Base-by-base conservation (phyloP, 1,140 invertebrate species). In the Pseudomyrmex concolor region DNA sequence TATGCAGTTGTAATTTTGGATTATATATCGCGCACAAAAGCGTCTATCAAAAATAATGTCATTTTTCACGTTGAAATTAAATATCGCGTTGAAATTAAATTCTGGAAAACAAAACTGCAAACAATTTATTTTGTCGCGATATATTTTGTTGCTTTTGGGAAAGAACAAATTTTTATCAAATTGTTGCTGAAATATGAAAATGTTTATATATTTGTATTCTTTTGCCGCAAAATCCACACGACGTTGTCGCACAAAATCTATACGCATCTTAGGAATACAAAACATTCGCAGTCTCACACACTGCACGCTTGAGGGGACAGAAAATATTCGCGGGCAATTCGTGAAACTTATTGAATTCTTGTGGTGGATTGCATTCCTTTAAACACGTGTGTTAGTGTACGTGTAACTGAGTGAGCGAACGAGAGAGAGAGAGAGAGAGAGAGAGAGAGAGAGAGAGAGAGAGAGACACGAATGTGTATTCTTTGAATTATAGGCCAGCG, bases 261-360 rank as follows among this genome's bases (percentile, higher is more conserved):
- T 48, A 17, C 15, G n/a, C 19, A 25, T 19, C 15, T 51, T 17
- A 22, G 43, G 43, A 51, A 50, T 68, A 82, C 80, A 85, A n/a
- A 62, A 43, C 68, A 51, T 66, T 72, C 50, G 81, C 10, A n/a
- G n/a, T 19, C 1, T 54, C 50, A 51, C 51, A 34, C 62, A 64
- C 43, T 22, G 22, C 22, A 22, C 15, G 1, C 22, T 9, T 55
- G 74, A 45, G 63, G n/a, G 19, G 7, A 51, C 34, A 50, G 51
- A 84, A 84, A 87, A 86, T 88, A 87, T 85, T 83, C 70, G 34
- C 34, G 17, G 17, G 12, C 76, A 7, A 72, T 77, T 67, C 83
- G 50, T 34, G 5, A 34, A 83, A 85, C 85, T 86, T 63, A 86
- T 88, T 76, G 84, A 86, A 89, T 88, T 89, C 63, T 22, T 78